Evolutionary conservation across 1,140 invertebrate genomes (phyloP).

Genomic region (Cotesia typhae): DNA sequence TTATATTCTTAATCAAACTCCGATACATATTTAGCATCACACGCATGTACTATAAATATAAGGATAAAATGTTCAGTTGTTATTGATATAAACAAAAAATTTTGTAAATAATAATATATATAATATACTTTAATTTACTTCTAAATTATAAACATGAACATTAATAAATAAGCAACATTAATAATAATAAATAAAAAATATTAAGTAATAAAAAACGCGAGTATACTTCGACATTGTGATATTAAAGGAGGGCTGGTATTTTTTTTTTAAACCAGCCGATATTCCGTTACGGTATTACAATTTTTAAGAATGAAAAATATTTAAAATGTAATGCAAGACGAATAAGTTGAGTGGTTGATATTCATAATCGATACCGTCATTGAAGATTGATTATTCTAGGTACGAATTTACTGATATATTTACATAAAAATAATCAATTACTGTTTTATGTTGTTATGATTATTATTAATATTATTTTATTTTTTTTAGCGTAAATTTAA

Average conservation of each 20-base stretch:
- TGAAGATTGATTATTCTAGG: slow-evolving; percentile 60
- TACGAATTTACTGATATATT: slow-evolving; percentile 61
- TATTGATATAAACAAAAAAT: slow-evolving; percentile 43
- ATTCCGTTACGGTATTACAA: slow-evolving; percentile 49
- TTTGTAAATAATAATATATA: slow-evolving; percentile 57
- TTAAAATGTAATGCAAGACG: not conserved
- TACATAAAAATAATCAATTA: slow-evolving; percentile 30
- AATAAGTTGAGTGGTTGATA: slow-evolving; percentile 10
- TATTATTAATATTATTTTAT: slow-evolving; percentile 19
- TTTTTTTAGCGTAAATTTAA: slow-evolving; percentile 48
- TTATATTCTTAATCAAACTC: slow-evolving; percentile 7
- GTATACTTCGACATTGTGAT: slow-evolving; percentile 60
- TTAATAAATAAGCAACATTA: slow-evolving; percentile 34
- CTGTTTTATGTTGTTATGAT: too few species aligned
- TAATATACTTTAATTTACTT: slow-evolving; percentile 40
- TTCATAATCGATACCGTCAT: slow-evolving; percentile 22
- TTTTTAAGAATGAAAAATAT: slow-evolving; percentile 18
- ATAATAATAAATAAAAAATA: slow-evolving; percentile 26
- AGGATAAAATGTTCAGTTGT: slow-evolving; percentile 47
- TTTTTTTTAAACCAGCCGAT: slow-evolving; percentile 41
- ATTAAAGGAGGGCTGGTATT: slow-evolving; percentile 46
- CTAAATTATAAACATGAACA: slow-evolving; percentile 29
- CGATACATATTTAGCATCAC: not conserved
- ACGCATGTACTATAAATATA: slow-evolving; percentile 24
- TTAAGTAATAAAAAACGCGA: slow-evolving; percentile 41